These are phyloP conservation scores for Pogoniulus pusillus DNA, from an alignment of 2,797 vertebrate genomes.

Conservation along the genomic window DNA sequence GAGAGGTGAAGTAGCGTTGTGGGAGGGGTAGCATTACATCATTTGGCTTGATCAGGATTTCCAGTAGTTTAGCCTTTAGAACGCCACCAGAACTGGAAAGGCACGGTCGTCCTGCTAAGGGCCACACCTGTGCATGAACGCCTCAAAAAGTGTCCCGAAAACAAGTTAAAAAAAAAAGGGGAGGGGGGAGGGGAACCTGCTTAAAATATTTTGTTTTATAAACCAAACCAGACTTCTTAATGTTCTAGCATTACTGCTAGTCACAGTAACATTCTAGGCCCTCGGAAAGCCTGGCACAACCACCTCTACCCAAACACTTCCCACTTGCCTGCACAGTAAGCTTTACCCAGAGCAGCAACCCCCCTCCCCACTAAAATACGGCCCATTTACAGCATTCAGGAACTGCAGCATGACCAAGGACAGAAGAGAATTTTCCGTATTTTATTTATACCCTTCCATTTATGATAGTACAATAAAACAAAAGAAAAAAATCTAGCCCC, in stretches of 20 bases:
- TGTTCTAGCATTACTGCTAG: fast-evolving
- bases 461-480: conserved; percentile 3
- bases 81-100: fast-evolving
- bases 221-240: too few species aligned
- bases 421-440: background rate
- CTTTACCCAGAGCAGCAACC: fast-evolving
- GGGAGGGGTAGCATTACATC: fast-evolving
- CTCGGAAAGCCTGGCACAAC: fast-evolving
- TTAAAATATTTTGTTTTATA: too few species aligned
- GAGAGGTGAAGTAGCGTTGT: fast-evolving
- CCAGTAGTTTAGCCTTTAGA: fast-evolving
- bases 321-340: fast-evolving
- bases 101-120: fast-evolving
- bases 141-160: background rate
- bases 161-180: background rate
- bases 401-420: background rate
- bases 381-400: background rate
- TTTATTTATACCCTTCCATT: conserved; percentile 45
- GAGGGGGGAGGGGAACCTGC: too few species aligned
- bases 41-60: fast-evolving
- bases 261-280: fast-evolving
- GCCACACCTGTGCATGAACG: fast-evolving
- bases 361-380: fast-evolving
- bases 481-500: background rate
- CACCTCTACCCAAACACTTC: fast-evolving